Conservation (phyloP, 2,888 invertebrate genomes). For the Ichneumon xanthorius region DNA sequence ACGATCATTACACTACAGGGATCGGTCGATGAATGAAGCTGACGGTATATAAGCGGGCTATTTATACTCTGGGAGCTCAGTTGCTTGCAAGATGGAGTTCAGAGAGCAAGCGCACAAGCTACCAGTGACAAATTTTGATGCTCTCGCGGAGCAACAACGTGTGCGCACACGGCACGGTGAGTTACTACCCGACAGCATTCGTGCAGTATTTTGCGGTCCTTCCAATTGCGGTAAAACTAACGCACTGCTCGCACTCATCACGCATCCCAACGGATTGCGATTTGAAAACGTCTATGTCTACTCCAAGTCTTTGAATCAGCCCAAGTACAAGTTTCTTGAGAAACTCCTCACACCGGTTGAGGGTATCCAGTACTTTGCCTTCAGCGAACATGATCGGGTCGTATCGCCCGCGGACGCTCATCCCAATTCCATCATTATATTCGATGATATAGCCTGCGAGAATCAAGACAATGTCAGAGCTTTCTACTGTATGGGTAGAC, state of each 20-base stretch:
- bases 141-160: constrained; percentile 15
- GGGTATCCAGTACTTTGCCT: constrained; percentile 72
- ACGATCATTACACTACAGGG: constrained; percentile 23
- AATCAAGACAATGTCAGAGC: constrained; percentile 69
- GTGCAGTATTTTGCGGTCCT: constrained; percentile 68
- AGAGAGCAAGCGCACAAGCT: constrained; percentile 36
- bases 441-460: constrained; percentile 81
- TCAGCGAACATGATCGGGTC: constrained; percentile 65
- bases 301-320: constrained; percentile 66
- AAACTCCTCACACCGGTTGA: constrained; percentile 68
- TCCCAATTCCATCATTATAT: constrained; percentile 79
- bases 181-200: constrained; percentile 74
- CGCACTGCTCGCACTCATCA: constrained; percentile 63
- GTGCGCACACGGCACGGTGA: constrained; percentile 68
- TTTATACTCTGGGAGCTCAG: constrained; percentile 38
- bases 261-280: constrained; percentile 66
- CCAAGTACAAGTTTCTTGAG: constrained; percentile 74
- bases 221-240: constrained; percentile 71
- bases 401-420: constrained; percentile 33
- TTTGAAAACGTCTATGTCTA: constrained; percentile 69
- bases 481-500: constrained; percentile 71
- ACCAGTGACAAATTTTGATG: constrained; percentile 53
- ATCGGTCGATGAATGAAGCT: constrained; percentile 6
- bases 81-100: constrained; percentile 41
- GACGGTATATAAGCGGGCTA: constrained; percentile 36